Percentiles rank a stretch among this genome's conserved stretches.
Evolutionary conservation across 2,888 invertebrate species (phyloP).

Genomic region (Theretra japonica): DNA sequence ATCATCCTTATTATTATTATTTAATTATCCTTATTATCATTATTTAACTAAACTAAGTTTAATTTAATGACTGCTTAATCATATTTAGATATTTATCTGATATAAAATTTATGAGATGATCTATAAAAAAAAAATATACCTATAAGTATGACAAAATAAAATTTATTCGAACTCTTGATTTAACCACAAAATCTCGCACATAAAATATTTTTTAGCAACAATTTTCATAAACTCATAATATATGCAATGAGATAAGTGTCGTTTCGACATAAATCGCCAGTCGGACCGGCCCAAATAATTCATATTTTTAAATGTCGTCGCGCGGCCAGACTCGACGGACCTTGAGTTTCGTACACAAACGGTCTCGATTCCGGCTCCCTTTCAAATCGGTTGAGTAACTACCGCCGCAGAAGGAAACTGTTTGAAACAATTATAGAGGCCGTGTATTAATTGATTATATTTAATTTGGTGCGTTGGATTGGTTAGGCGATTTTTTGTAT

Average conservation of each 20-base stretch:
- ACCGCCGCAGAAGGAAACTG: constrained; percentile 54
- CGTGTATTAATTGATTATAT: constrained; percentile 41
- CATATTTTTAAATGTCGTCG: constrained; percentile 61
- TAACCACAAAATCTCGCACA: background rate
- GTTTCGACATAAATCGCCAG: constrained; percentile 49
- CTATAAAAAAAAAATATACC: too few species aligned
- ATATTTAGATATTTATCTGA: too few species aligned
- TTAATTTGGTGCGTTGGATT: constrained; percentile 1
- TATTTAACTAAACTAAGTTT: too few species aligned
- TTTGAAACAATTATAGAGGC: constrained; percentile 60
- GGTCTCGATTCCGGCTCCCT: constrained; percentile 72
- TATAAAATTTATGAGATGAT: too few species aligned
- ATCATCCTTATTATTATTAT: too few species aligned
- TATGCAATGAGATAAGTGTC: constrained; percentile 34
- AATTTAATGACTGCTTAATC: too few species aligned
- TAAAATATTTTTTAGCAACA: background rate
- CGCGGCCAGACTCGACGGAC: constrained; percentile 60
- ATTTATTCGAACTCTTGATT: background rate
- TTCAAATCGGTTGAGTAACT: constrained; percentile 71
- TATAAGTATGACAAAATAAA: too few species aligned
- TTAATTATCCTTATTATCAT: too few species aligned
- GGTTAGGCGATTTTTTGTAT: background rate
- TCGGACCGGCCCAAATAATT: constrained; percentile 48
- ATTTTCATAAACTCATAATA: constrained; percentile 13
- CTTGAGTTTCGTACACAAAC: constrained; percentile 66